Base-by-base conservation (phyloP, 2,888 invertebrate genomes). In the Volucella bombylans region DNA sequence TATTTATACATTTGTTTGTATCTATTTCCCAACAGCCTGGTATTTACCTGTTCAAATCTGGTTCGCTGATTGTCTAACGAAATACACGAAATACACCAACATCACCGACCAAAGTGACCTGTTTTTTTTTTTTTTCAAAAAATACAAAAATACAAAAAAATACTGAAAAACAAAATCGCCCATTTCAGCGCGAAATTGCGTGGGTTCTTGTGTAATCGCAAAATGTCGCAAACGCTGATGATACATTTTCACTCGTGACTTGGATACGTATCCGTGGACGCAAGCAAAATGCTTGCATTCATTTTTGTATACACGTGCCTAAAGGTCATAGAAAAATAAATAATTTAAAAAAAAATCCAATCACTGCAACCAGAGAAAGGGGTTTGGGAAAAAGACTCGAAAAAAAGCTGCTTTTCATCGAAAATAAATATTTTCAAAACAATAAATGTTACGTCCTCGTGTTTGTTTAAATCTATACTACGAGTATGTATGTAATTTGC, bases 171-270 rank as follows among this genome's bases (percentile, higher is more conserved):
- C 3, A 3, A 23, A 23, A 23, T 23, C 8, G 4, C 38, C 54
- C n/a, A 38, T 55, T 14, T 39, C 9, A 1, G 55, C 31, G 10
- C 1, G 38, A 38, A 57, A 39, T 39, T 57, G 38, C 55, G 38
- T 15, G 55, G 9, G 14, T 18, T 50, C 18, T 38, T 57, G 9
- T 59, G 43, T 23, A 23, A 23, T n/a, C n/a, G 23, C 15, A 43
- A 43, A n/a, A 31, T 47, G 23, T 45, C 11, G 38, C 4, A 43
- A 71, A 12, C 12, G 52, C 31, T 68, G 49, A 23, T 15, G 62
- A 64, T 78, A 49, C 54, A 62, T 64, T 57, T 62, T 18, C 31
- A 57, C 49, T 69, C 55, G 57, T 71, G 78, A 64, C 31, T 23
- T 23, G 4, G 23, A 23, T 23, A 23, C 1, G 4, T 23, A 23